A percentile compares a stretch with the other conserved stretches of the same genome.
Conservation (phyloP, 2,797 vertebrate species). For the Sebastolobus alascanus region DNA sequence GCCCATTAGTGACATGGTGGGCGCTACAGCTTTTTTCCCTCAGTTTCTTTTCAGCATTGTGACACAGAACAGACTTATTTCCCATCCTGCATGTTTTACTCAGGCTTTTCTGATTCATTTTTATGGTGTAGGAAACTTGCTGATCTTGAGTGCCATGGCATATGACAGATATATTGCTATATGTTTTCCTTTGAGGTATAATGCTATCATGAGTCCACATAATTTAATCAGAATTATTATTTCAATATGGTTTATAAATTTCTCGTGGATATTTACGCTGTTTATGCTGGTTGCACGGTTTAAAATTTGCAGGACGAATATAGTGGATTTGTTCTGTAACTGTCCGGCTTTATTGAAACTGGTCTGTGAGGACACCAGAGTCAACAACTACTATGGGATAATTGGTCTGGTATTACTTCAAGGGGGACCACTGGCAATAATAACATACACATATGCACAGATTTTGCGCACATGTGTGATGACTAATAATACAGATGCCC, state of each 20-base stretch:
- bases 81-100: constrained; percentile 67
- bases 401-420: background rate
- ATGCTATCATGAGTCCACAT: constrained; percentile 70
- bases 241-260: constrained; percentile 57
- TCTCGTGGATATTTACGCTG: constrained; percentile 28
- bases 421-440: constrained; percentile 67
- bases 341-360: constrained; percentile 78
- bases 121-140: constrained; percentile 75
- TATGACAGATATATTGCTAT: constrained; percentile 86
- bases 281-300: constrained; percentile 41
- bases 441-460: constrained; percentile 85
- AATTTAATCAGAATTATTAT: constrained; percentile 62
- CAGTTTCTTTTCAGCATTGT: constrained; percentile 71
- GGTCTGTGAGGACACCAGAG: constrained; percentile 73
- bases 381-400: constrained; percentile 81
- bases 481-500: constrained; percentile 58
- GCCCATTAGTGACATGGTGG: constrained; percentile 77
- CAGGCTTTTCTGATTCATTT: constrained; percentile 82
- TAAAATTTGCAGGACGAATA: constrained; percentile 65
- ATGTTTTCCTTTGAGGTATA: constrained; percentile 82
- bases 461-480: constrained; percentile 78
- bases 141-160: constrained; percentile 85
- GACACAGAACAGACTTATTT: constrained; percentile 74
- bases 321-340: constrained; percentile 81
- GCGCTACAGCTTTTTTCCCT: constrained; percentile 78